Percentiles rank a stretch among this genome's conserved stretches.
Evolutionary conservation across 1,140 invertebrate species (phyloP).

Genomic region (Nephotettix cincticeps): DNA sequence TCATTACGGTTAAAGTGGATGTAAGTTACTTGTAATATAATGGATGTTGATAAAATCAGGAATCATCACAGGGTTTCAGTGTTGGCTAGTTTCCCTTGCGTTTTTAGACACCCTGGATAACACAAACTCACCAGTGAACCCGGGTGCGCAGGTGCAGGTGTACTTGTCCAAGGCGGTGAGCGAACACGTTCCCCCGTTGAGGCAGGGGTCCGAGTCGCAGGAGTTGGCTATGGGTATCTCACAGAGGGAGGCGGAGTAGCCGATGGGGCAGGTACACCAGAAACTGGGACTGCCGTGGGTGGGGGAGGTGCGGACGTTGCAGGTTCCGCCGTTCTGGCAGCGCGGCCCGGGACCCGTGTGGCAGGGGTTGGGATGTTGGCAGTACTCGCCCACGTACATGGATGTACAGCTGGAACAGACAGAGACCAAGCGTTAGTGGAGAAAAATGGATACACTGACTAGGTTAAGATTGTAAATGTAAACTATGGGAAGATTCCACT

Average conservation of each 20-base stretch:
- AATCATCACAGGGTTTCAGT: too few species aligned
- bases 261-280: conserved; percentile 82
- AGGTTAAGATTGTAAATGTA: too few species aligned
- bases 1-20: too few species aligned
- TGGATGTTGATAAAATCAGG: too few species aligned
- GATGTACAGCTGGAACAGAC: conserved; percentile 82
- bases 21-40: too few species aligned
- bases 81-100: too few species aligned
- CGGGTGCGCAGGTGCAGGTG: conserved; percentile 78
- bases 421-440: too few species aligned
- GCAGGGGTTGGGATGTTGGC: conserved; percentile 90
- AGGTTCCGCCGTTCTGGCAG: conserved; percentile 92
- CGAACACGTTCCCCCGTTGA: conserved; percentile 81
- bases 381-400: conserved; percentile 90
- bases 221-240: conserved; percentile 87
- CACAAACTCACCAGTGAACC: conserved; percentile 78
- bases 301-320: conserved; percentile 69
- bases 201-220: conserved; percentile 85
- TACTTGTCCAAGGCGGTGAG: conserved; percentile 75
- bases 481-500: too few species aligned
- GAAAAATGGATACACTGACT: too few species aligned
- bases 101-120: too few species aligned
- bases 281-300: conserved; percentile 70
- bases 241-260: conserved; percentile 89
- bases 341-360: conserved; percentile 72